Conservation (phyloP, 1,140 invertebrate species). For the Papilio polytes region DNA sequence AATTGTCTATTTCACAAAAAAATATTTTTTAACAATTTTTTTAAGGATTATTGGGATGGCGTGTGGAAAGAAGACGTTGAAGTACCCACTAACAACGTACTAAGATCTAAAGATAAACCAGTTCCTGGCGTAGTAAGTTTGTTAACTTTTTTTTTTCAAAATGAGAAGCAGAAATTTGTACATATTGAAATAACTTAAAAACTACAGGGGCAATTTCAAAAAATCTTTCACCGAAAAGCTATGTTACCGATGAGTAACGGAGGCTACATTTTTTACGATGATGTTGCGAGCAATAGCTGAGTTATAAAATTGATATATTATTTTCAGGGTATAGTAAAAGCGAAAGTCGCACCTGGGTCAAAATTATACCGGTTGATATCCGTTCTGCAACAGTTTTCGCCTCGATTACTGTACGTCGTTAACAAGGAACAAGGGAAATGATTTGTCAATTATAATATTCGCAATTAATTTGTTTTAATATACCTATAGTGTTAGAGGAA, state of each 20-base stretch:
- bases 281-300: too few relatives aligned
- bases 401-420: slow-evolving; percentile 62
- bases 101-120: slow-evolving; percentile 45
- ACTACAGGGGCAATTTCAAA: too few relatives aligned
- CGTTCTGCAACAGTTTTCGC: slow-evolving; percentile 54
- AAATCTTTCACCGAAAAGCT: too few relatives aligned
- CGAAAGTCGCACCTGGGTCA: slow-evolving; percentile 56
- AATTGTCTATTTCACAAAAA: too few relatives aligned
- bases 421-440: slow-evolving; percentile 52
- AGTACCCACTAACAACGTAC: slow-evolving; percentile 37
- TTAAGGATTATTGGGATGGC: slow-evolving; percentile 62
- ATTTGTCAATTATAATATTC: slow-evolving; percentile 3
- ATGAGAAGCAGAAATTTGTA: too few relatives aligned
- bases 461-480: neutral
- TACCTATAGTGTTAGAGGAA: too few relatives aligned
- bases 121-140: slow-evolving; percentile 43
- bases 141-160: slow-evolving; percentile 27
- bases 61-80: slow-evolving; percentile 60
- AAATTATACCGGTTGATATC: slow-evolving; percentile 59
- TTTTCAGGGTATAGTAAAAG: slow-evolving; percentile 55
- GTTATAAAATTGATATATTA: too few relatives aligned
- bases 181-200: too few relatives aligned
- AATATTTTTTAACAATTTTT: slow-evolving; percentile 17
- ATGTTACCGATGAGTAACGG: too few relatives aligned
- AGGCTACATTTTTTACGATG: too few relatives aligned